Conservation (phyloP, 2,797 vertebrate species). For the Argyrosomus regius region DNA sequence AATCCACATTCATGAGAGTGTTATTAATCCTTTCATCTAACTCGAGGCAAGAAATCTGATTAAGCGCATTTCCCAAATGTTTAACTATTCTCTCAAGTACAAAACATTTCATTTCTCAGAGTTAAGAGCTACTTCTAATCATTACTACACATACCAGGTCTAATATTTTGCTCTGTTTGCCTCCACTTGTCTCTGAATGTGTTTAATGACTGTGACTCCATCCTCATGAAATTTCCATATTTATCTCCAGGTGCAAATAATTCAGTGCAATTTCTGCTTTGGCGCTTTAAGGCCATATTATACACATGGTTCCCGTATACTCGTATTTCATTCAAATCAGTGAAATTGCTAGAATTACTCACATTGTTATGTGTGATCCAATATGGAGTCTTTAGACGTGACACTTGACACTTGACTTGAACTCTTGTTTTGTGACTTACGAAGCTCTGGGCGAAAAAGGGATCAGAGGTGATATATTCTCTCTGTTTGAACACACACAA, state of each 20-base stretch:
- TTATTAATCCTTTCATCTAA: background rate
- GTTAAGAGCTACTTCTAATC: background rate
- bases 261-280: background rate
- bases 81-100: background rate
- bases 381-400: background rate
- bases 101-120: background rate
- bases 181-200: background rate
- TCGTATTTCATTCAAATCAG: background rate
- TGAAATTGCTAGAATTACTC: background rate
- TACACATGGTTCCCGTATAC: background rate
- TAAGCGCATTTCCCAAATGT: background rate
- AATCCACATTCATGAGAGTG: background rate
- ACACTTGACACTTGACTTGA: constrained; percentile 28
- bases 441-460: constrained; percentile 43
- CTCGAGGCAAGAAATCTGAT: background rate
- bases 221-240: background rate
- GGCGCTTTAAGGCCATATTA: background rate
- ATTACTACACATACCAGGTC: background rate
- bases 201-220: background rate
- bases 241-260: background rate
- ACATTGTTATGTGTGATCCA: background rate
- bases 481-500: constrained; percentile 49
- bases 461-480: constrained; percentile 64
- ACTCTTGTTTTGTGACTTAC: constrained; percentile 39
- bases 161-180: background rate